These are phyloP conservation scores for Clepsis dumicolana DNA, from an alignment of 2,888 invertebrate genomes.

Conservation along the genomic window DNA sequence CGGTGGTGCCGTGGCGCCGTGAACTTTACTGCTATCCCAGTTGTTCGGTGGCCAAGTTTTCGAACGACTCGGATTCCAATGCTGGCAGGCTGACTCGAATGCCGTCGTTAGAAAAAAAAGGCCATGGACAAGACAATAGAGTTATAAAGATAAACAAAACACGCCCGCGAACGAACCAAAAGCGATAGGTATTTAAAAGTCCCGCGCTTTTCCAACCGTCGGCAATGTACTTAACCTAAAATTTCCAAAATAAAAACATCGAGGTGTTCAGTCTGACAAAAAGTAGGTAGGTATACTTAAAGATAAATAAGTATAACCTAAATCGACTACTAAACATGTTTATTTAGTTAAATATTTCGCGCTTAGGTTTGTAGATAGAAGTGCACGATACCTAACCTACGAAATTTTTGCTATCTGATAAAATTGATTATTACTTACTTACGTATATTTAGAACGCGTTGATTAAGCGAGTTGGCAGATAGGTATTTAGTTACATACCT, in stretches of 20 bases:
- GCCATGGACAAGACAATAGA: conserved; percentile 40
- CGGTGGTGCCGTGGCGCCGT: conserved; percentile 62
- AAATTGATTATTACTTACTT: conserved; percentile 7
- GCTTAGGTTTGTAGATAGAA: conserved; percentile 26
- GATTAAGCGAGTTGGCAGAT: background rate
- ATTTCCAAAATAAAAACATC: background rate
- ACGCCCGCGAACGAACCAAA: conserved; percentile 14
- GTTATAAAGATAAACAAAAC: conserved; percentile 40
- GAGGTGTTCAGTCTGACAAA: background rate
- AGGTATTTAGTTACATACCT: conserved; percentile 5
- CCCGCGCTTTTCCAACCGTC: conserved; percentile 13
- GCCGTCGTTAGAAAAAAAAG: conserved; percentile 35
- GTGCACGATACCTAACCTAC: conserved; percentile 3
- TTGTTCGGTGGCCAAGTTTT: conserved; percentile 37
- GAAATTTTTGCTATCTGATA: conserved; percentile 7
- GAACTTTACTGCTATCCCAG: conserved; percentile 67
- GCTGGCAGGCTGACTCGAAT: conserved; percentile 38
- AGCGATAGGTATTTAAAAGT: background rate
- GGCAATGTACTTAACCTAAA: conserved; percentile 4
- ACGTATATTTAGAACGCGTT: conserved; percentile 5
- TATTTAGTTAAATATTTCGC: conserved; percentile 15
- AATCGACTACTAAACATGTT: background rate
- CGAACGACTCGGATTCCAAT: conserved; percentile 41
- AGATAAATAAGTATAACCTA: background rate
- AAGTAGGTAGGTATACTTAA: too few relatives aligned